Percentiles rank a stretch among this genome's conserved stretches.
Evolutionary conservation across 1,140 invertebrate species (phyloP).

Genomic region (Rhagoletis zephyria): DNA sequence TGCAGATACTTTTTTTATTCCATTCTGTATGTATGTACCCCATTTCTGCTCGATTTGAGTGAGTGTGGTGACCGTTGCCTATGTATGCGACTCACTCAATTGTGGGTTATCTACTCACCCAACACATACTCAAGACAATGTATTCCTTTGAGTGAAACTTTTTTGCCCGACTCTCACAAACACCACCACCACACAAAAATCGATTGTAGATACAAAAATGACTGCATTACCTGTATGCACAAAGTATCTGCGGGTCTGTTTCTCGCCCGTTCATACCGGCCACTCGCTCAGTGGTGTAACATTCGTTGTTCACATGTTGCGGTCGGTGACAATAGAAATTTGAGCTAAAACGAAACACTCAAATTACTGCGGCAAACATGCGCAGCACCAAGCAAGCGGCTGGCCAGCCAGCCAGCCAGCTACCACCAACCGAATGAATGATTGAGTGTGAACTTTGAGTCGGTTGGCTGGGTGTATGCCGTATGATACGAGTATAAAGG

Average conservation of each 20-base stretch:
- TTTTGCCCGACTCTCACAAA: not conserved
- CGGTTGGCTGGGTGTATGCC: not conserved
- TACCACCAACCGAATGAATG: not conserved
- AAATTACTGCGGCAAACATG: constrained; percentile 27
- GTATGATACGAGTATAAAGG: constrained; percentile 13
- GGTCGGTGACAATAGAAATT: constrained; percentile 1
- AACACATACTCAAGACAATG: not conserved
- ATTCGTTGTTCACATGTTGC: constrained; percentile 44
- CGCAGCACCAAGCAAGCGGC: not conserved
- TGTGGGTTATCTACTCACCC: not conserved
- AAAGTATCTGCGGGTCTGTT: not conserved
- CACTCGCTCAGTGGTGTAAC: not conserved
- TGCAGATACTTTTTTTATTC: constrained; percentile 44
- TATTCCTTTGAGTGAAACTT: not conserved
- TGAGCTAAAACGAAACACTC: not conserved
- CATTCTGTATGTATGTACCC: constrained; percentile 43
- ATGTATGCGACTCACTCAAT: not conserved
- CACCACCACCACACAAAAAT: not conserved
- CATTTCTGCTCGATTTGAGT: not conserved
- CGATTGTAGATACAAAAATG: constrained; percentile 32
- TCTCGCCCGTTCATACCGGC: not conserved
- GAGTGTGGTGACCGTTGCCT: not conserved
- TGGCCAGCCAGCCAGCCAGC: not conserved
- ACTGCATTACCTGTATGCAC: constrained; percentile 40
- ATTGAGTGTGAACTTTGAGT: constrained; percentile 20